Evolutionary conservation across 2,797 vertebrate genomes (phyloP), one percentile per base, ranked within the genome.

Genomic region (Etheostoma nigrum): DNA sequence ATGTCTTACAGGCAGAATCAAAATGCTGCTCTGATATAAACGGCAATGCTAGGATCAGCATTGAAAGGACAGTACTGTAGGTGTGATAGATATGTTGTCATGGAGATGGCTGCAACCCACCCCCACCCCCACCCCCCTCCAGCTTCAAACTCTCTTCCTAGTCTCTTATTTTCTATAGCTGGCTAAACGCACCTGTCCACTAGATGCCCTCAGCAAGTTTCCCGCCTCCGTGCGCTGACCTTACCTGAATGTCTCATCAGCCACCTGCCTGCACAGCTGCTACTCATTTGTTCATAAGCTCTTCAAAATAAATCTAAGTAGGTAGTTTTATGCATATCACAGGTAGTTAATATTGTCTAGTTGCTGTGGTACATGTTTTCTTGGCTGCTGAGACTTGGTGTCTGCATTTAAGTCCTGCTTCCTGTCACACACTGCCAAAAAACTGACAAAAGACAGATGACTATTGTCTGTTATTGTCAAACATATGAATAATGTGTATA

Each of bases 51-150:
- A 5, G 0, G 25, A 76, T 62, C 30, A 1, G 27, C 74, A 82
- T 58, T 2, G 15, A 81, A 72, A 82, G 61, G 58, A 78, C 80
- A 83, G 70, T 63, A 74, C 45, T 21, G 79, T 70, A 74, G 75
- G 55, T 74, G 64, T 84, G 53, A 54, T 25, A 82, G 55, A 57
- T 25, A 80, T 65, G 76, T 85, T 84, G 83, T 70, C 82, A 57
- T 88, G 67, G 76, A 48, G 62, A 86, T 54, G 3, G 33, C 53
- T 72, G 61, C 68, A 73, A 40, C 45, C 63, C 54, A 45, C 33
- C 27, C 57, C 1, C 15, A 16, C 21, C 14, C 27, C 60, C 1
- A 15, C 11, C 44, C 15, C 49, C 51, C 27, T 54, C 42, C 18
- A 2, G 52, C 62, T 75, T 69, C 21, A 40, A 57, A 64, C 18